Evolutionary conservation across 2,888 invertebrate species (phyloP), one percentile per base, ranked within the genome.

Genomic region (Pemphredon lugubris): DNA sequence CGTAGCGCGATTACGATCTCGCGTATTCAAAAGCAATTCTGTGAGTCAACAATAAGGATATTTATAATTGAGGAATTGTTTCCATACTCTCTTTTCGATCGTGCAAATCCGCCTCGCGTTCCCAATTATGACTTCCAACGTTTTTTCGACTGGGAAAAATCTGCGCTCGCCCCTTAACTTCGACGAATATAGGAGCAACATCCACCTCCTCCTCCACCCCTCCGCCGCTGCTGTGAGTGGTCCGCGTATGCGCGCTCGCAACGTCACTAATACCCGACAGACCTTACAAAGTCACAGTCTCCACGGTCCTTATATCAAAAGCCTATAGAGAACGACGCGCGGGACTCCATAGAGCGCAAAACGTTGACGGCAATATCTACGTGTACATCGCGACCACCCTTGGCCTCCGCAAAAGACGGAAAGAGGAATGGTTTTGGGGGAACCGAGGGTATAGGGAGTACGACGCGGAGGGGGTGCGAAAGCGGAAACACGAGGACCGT

Each of bases 401-500:
- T 75, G 69, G 66, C 44, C 66, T 48, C 26, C 18, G 45, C 14
- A 37, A 59, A 72, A 51, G 40, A 42, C 40, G 68, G 66, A 37
- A 66, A 60, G 50, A 57, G 57, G 68, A 54, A 68, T 60, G 66
- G 68, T 79, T 63, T 68, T 13, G 40, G 53, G 16, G 18, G 14
- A 3, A 26, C 4, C 16, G 54, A 23, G 26, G 2, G 21, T 20
- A n/a, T n/a, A n/a, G 5, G 54, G 50, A 18, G 18, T 57, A 63
- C 61, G n/a, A n/a, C n/a, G 51, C 21, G 54, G 59, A 57, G 34
- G 59, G 63, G 68, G 54, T 60, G 74, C 61, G 45, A 73, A 69
- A 72, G 59, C 77, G 77, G 80, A 78, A 81, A 79, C 75, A 72
- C 60, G 65, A 60, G 78, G 75, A 57, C 81, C 77, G 72, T 68